phyloP scores from a whole-genome alignment of 2,888 invertebrate species.

The Chrysotoxum bicinctum region DNA sequence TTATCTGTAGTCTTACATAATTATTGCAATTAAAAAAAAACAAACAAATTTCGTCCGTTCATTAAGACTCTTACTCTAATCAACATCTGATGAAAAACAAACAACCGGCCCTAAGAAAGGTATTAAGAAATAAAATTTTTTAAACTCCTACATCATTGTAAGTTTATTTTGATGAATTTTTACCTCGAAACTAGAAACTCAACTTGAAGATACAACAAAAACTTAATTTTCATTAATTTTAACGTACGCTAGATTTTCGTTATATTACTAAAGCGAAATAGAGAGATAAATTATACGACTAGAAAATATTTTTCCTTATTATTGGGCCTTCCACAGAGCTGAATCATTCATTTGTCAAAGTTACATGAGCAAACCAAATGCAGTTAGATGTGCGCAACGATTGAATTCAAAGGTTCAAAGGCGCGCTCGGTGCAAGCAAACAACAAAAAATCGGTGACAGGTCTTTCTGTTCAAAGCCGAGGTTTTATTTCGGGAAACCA shows the following conservation, averaged over 20 bases:
- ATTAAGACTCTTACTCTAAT: too few species aligned
- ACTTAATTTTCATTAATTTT: conserved; percentile 19
- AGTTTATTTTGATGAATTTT: too few species aligned
- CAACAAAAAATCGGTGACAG: conserved; percentile 40
- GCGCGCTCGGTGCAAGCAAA: background rate
- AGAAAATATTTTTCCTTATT: conserved; percentile 3
- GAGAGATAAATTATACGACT: background rate
- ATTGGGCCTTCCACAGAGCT: background rate
- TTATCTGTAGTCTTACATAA: too few species aligned
- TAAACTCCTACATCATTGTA: too few species aligned
- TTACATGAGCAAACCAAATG: conserved; percentile 4
- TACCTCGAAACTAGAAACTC: too few species aligned
- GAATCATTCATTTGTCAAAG: conserved; percentile 42
- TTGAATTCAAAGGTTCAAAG: conserved; percentile 1
- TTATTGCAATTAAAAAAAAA: too few species aligned
- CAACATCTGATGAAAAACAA: too few species aligned
- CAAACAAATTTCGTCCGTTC: too few species aligned
- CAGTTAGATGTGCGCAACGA: background rate
- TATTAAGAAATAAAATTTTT: too few species aligned
- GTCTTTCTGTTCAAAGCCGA: conserved; percentile 52
- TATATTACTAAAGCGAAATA: background rate
- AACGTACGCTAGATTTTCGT: background rate
- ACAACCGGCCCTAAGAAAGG: too few species aligned
- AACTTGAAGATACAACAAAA: background rate
- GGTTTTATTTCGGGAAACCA: conserved; percentile 43